Evolutionary conservation across 2,113 vertebrate species (phyloP).

Genomic region (Xenopus borealis): DNA sequence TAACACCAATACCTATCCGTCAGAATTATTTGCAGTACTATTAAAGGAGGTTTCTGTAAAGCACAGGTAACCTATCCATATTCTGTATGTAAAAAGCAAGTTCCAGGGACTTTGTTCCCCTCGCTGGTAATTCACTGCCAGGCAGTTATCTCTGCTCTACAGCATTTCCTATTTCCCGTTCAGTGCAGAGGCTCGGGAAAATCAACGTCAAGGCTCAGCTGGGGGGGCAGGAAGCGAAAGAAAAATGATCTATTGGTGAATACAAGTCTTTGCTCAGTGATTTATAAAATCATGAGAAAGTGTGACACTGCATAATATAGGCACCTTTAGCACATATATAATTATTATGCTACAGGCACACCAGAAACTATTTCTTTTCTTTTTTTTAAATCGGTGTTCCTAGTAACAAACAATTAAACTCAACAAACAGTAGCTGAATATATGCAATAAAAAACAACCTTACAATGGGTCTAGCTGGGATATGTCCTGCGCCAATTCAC

Average conservation of each 20-base stretch:
- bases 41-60: too few relatives aligned
- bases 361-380: not conserved
- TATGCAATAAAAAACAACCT: too few relatives aligned
- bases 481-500: too few relatives aligned
- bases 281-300: slow-evolving; percentile 25
- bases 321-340: not conserved
- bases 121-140: slow-evolving; percentile 8
- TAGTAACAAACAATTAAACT: too few relatives aligned
- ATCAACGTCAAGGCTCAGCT: slow-evolving; percentile 31
- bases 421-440: too few relatives aligned
- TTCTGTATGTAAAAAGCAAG: too few relatives aligned
- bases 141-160: slow-evolving; percentile 52
- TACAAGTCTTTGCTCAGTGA: slow-evolving; percentile 9
- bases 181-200: slow-evolving; percentile 27
- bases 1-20: too few relatives aligned
- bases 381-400: not conserved
- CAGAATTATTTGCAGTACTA: too few relatives aligned
- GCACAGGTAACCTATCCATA: too few relatives aligned
- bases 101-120: slow-evolving; percentile 17
- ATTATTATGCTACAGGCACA: not conserved
- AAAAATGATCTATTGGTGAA: slow-evolving; percentile 1
- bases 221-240: slow-evolving; percentile 54
- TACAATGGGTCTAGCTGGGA: too few relatives aligned
- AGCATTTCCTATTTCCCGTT: slow-evolving; percentile 64
- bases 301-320: not conserved